A percentile compares a stretch with the other conserved stretches of the same genome.
Conservation (phyloP, 2,888 invertebrate genomes). For the Pyrrhia umbra region DNA sequence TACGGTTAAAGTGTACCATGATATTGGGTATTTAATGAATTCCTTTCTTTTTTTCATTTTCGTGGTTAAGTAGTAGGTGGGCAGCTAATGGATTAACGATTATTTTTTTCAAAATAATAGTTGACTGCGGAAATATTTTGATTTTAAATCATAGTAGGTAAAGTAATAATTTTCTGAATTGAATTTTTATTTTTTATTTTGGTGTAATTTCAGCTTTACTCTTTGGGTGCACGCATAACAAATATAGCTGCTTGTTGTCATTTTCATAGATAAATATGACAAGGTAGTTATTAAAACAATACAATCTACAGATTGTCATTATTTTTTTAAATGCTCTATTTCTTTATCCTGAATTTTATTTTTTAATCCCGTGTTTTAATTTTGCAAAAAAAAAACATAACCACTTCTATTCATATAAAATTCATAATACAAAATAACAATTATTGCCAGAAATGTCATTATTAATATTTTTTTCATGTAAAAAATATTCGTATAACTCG, state of each 20-base stretch:
- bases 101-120: conserved; percentile 15
- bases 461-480: conserved; percentile 10
- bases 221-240: too few relatives aligned
- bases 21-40: conserved; percentile 35
- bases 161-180: conserved; percentile 28
- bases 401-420: conserved; percentile 10
- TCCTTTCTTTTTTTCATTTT: conserved; percentile 16
- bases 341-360: too few relatives aligned
- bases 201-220: too few relatives aligned
- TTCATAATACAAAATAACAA: too few relatives aligned
- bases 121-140: conserved; percentile 10
- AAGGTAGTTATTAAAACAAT: too few relatives aligned
- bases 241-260: too few relatives aligned
- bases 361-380: not conserved
- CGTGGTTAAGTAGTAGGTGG: conserved; percentile 37
- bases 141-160: conserved; percentile 15
- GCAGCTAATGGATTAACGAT: conserved; percentile 42
- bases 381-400: not conserved
- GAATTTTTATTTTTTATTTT: too few relatives aligned
- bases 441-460: conserved; percentile 15
- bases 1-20: conserved; percentile 36
- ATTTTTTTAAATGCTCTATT: too few relatives aligned
- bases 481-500: conserved; percentile 26
- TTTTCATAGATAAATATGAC: too few relatives aligned
- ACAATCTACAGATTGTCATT: too few relatives aligned